Evolutionary conservation across 2,888 invertebrate species (phyloP).

Genomic region (Synergus umbraculus): DNA sequence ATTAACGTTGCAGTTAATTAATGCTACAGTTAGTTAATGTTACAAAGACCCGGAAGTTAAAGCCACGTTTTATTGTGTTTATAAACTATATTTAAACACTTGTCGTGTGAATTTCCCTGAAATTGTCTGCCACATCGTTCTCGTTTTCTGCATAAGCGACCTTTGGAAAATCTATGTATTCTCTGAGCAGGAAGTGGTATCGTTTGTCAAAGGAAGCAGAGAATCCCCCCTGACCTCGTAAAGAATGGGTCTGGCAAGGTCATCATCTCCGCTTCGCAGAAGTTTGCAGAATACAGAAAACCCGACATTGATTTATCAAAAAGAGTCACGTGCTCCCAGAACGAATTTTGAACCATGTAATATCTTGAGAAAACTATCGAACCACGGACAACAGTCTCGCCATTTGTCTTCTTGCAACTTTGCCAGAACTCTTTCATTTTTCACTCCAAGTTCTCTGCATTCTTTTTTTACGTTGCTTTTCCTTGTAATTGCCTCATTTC

Average conservation of each 20-base stretch:
- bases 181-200: conserved; percentile 21
- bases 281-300: conserved; percentile 30
- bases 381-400: neutral
- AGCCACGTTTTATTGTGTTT: too few relatives aligned
- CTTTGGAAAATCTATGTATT: conserved; percentile 45
- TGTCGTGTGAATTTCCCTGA: neutral
- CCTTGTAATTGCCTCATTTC: neutral
- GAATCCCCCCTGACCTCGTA: conserved; percentile 43
- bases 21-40: too few relatives aligned
- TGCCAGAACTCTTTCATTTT: neutral
- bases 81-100: too few relatives aligned
- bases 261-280: conserved; percentile 41
- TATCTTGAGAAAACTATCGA: neutral
- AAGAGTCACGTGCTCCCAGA: neutral
- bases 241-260: conserved; percentile 45
- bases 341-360: neutral
- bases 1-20: too few relatives aligned
- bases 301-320: conserved; percentile 24
- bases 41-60: too few relatives aligned
- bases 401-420: neutral
- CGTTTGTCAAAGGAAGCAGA: conserved; percentile 28
- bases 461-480: neutral
- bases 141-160: conserved; percentile 3
- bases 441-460: neutral
- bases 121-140: neutral